Base-by-base conservation (phyloP, 2,797 vertebrate genomes). In the Triplophysa bombifrons region DNA sequence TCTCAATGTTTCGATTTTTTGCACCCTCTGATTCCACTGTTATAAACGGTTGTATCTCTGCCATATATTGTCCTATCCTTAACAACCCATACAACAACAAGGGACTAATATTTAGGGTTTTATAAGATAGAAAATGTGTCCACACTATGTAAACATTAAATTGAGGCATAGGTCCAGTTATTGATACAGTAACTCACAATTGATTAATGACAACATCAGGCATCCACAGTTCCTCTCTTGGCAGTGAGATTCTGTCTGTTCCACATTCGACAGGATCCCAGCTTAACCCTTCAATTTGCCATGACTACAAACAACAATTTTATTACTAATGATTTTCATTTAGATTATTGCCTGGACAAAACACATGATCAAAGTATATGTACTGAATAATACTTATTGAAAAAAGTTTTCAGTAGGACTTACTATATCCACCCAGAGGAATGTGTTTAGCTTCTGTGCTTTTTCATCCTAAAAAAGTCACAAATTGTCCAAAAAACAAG, bases 371-470 rank as follows among this genome's bases (percentile, higher is more conserved):
- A n/a, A 38, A 38, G 58, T 30, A 38, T 19, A 38, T 63, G 7
- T 16, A n/a, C 1, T 41, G 8, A 46, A 53, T 71, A 0, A 9
- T 10, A 27, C 20, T 16, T 27, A 3, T 27, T 55, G 16, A 25
- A 19, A 46, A 11, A 55, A 4, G 1, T 38, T 5, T 44, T 6
- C 2, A 25, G 13, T 63, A 34, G 3, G 12, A 65, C 85, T 93
- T 82, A 93, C 92, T 72, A 90, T 0, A 2, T 20, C 20, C 41
- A 88, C 38, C 92, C 91, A 93, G 38, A 93, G 88, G 60, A 80
- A 93, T 0, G 92, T 91, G 16, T 84, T 91, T 44, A 93, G 70
- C 34, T 92, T 50, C 78, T 94, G 92, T 27, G 88, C 72, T 82
- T 93, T 93, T 84, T 92, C 90, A 87, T 94, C 77, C 92, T 93